Evolutionary conservation across 2,888 invertebrate genomes (phyloP).

Genomic region (Fabriciana adippe): DNA sequence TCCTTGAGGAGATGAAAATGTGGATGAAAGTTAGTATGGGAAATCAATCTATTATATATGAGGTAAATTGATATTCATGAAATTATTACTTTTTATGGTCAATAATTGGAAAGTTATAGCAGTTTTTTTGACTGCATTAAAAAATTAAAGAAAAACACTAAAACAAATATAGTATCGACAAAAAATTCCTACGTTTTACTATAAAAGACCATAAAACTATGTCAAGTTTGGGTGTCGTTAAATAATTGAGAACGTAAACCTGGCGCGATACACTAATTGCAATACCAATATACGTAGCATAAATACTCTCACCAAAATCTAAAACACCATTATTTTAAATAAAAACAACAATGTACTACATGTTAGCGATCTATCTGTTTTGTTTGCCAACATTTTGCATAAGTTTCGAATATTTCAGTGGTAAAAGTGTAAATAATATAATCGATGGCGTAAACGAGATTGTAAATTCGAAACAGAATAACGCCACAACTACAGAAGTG

Average conservation of each 20-base stretch:
- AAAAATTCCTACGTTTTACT: too few species aligned
- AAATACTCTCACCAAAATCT: constrained; percentile 18
- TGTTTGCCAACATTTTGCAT: constrained; percentile 7
- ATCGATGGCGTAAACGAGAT: constrained; percentile 15
- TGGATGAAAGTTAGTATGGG: too few species aligned
- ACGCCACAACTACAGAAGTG: constrained; percentile 23
- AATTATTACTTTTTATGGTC: too few species aligned
- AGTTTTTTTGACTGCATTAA: too few species aligned
- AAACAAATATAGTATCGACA: too few species aligned
- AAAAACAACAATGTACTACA: constrained; percentile 18
- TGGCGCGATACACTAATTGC: constrained; percentile 31
- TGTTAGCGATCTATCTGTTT: background rate
- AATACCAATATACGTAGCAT: constrained; percentile 25
- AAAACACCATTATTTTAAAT: background rate
- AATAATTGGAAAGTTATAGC: too few species aligned
- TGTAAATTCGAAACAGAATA: constrained; percentile 1
- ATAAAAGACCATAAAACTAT: constrained; percentile 1
- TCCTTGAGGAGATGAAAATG: too few species aligned
- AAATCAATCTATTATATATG: too few species aligned
- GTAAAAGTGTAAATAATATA: constrained; percentile 10
- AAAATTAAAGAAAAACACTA: too few species aligned
- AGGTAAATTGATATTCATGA: too few species aligned
- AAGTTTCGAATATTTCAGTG: constrained; percentile 10
- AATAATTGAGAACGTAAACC: constrained; percentile 20
- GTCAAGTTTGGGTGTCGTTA: constrained; percentile 30